Evolutionary conservation across 2,797 vertebrate species (phyloP).

Genomic region (Ptychadena robeensis): DNA sequence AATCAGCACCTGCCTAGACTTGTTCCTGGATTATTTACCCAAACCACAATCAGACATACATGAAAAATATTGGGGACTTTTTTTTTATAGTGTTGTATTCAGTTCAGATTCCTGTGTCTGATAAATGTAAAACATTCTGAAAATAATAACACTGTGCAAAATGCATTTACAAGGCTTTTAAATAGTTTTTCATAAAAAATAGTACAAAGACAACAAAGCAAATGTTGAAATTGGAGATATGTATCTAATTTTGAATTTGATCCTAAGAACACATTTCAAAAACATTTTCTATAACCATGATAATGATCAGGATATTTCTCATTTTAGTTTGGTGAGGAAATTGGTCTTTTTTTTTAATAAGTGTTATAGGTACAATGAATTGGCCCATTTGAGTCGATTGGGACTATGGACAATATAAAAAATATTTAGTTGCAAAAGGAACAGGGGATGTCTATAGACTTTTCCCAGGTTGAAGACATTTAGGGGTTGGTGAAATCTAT

Average conservation of each 20-base stretch:
- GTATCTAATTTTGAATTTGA: too few species aligned
- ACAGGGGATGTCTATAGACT: too few species aligned
- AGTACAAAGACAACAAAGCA: too few species aligned
- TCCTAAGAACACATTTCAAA: too few species aligned
- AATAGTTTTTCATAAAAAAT: too few species aligned
- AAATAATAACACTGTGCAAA: neutral
- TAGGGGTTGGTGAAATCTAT: too few species aligned
- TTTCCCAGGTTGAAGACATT: too few species aligned
- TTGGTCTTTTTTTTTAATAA: neutral
- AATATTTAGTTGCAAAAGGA: too few species aligned
- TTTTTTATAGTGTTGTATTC: neutral
- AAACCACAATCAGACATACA: neutral
- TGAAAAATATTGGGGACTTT: neutral
- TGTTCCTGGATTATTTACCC: neutral
- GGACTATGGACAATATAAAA: too few species aligned
- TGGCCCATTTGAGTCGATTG: neutral
- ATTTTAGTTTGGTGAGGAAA: neutral
- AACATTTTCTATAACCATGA: too few species aligned
- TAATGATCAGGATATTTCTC: neutral
- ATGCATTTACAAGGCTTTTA: neutral
- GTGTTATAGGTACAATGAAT: neutral
- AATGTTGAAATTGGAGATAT: too few species aligned
- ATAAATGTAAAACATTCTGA: neutral
- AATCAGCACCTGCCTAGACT: slow-evolving; percentile 16
- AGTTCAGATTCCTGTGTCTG: neutral